Base-by-base conservation (phyloP, 2,113 vertebrate genomes). In the Alosa alosa region DNA sequence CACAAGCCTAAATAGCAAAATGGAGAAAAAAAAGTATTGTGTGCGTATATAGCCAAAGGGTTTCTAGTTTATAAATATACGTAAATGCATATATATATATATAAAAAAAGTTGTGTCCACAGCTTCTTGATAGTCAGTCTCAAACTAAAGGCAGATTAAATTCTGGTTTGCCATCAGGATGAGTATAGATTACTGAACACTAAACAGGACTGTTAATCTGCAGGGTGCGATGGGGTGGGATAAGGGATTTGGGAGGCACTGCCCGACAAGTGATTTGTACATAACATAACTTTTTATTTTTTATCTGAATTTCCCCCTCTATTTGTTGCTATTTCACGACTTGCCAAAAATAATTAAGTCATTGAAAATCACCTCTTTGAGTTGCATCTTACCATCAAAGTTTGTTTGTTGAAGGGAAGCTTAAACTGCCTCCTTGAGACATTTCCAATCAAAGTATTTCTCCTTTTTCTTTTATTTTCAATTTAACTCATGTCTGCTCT, bases 1-100 rank as follows among this genome's bases (percentile, higher is more conserved):
- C 31, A 31, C 0, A 31, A 31, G 31, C 31, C 31, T 31, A 31
- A 31, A 31, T 31, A 31, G 31, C 31, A 31, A 31, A 31, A 31
- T 31, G 31, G 31, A 31, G 31, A 31, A 31, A 31, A 31, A 31
- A 78, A 87, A 91, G 90, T 93, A 93, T 94, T 94, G 94, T 93
- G 94, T 95, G 94, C 86, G 52, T 93, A 93, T 96, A 94, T 95
- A 95, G 94, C 95, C 95, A 95, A 95, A 95, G 94, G 94, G 92
- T 94, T 94, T 93, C 89, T 85, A 89, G 88, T 91, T 92, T 78
- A 49, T 87, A 85, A 93, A 84, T 90, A 18, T 88, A 44, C 52
- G 44, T 92, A 91, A 92, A 90, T 93, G 88, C 93, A 91, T 91
- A 91, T 84, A 85, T 90, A 91, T 39, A 92, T 94, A 92, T 93